Base-by-base conservation (phyloP, 2,113 vertebrate species). In the Hyaena hyaena region DNA sequence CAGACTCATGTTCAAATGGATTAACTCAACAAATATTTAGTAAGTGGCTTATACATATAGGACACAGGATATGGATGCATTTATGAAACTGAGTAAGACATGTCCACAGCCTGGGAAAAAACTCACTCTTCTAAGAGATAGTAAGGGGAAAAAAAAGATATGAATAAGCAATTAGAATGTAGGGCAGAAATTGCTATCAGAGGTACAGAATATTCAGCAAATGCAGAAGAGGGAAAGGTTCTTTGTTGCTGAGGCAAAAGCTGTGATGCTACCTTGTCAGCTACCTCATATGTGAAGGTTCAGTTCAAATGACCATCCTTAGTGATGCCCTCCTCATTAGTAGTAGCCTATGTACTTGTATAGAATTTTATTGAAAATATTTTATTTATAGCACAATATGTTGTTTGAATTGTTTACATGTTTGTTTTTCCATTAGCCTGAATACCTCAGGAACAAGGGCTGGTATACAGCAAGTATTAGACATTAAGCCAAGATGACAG, bases 291-390 rank as follows among this genome's bases (percentile, higher is more conserved):
- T 14, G 96, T 90, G 26, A 97, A 94, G 63, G 53, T 31, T 93
- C 45, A 93, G 15, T 15, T 93, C 86, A 69, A 93, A 90, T 69
- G 90, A 94, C 63, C 90, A 90, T 93, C 63, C 77, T 84, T 80
- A 84, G 15, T 65, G 50, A 90, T 93, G 82, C 21, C 15, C 11
- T 88, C 63, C 17, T 79, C 16, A 31, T 63, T 74, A 91, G 28
- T 55, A 96, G 35, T 73, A 76, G 83, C 71, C 43, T 68, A 77
- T 43, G 10, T 86, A 35, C 53, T 68, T 87, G 23, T 12, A n/a
- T 31, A 77, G 26, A 92, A 92, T 89, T 82, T 89, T 68, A 77
- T 33, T 76, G 12, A 66, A 95, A 92, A 77, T 63, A 39, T 10
- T 95, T 94, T 58, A 80, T 71, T 71, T 80, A 79, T 16, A 96